A percentile compares a stretch with the other conserved stretches of the same genome.
These are phyloP conservation scores for Opisthocomus hoazin DNA, from an alignment of 2,113 vertebrate species.

Conservation along the genomic window DNA sequence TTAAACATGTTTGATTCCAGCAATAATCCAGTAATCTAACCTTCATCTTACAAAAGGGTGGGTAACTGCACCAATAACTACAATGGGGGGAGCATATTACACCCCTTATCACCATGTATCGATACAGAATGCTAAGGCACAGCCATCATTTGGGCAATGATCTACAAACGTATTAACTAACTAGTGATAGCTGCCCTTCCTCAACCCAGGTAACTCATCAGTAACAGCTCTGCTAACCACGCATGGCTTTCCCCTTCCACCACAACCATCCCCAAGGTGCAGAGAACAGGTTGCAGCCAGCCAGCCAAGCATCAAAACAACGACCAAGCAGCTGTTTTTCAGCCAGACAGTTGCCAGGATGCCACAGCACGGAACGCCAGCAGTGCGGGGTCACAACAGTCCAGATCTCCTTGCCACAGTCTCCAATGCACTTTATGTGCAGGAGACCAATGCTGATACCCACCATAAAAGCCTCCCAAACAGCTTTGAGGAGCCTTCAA, in stretches of 20 bases:
- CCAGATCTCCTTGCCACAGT: neutral
- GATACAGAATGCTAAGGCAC: neutral
- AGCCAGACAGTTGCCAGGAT: neutral
- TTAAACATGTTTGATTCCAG: neutral
- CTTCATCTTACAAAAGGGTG: neutral
- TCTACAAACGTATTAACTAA: neutral
- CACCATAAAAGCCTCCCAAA: neutral
- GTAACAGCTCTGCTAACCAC: neutral
- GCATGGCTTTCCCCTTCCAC: neutral
- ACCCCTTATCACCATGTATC: neutral
- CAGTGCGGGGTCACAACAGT: neutral
- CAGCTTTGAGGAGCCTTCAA: neutral
- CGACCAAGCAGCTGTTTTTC: neutral
- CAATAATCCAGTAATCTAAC: neutral
- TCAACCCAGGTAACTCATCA: neutral
- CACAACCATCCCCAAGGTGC: neutral
- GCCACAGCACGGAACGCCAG: neutral
- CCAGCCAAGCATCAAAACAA: neutral
- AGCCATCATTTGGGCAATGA: neutral
- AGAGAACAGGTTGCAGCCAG: neutral
- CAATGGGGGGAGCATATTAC: neutral
- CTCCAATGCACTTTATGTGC: neutral
- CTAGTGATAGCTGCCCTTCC: neutral
- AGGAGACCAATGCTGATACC: neutral
- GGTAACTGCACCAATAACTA: neutral